Conservation (phyloP, 2,113 vertebrate genomes). For the Paracanthobrama guichenoti region DNA sequence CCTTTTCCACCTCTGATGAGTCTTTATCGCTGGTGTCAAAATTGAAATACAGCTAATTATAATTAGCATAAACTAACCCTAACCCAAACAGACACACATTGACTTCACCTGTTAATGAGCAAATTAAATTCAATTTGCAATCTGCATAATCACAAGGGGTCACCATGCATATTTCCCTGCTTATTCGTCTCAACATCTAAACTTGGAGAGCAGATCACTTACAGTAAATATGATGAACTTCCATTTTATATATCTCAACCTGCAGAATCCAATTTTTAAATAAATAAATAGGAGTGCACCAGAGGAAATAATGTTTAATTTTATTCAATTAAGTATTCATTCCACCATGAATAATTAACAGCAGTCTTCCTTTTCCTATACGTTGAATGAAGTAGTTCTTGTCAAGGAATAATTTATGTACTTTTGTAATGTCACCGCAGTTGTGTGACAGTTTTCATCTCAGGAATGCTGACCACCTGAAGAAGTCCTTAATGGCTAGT, state of each 20-base stretch:
- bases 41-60: conserved; percentile 15
- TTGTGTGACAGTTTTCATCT: conserved; percentile 29
- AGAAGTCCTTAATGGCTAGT: conserved; percentile 5
- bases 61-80: conserved; percentile 15
- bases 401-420: conserved; percentile 9
- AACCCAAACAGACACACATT: background rate
- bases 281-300: background rate
- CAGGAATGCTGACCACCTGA: conserved; percentile 24
- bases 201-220: background rate
- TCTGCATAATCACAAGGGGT: conserved; percentile 13
- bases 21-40: background rate
- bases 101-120: conserved; percentile 18
- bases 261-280: background rate
- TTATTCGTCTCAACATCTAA: background rate
- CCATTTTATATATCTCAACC: background rate
- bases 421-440: conserved; percentile 12
- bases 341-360: conserved; percentile 12
- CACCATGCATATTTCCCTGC: background rate
- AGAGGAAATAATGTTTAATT: background rate
- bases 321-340: background rate
- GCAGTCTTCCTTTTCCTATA: background rate
- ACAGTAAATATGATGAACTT: background rate
- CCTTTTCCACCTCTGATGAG: background rate
- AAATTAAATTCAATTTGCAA: conserved; percentile 13
- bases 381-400: background rate